These are phyloP conservation scores for Drosophila navojoa DNA, from an alignment of 1,140 invertebrate species.

Conservation along the genomic window DNA sequence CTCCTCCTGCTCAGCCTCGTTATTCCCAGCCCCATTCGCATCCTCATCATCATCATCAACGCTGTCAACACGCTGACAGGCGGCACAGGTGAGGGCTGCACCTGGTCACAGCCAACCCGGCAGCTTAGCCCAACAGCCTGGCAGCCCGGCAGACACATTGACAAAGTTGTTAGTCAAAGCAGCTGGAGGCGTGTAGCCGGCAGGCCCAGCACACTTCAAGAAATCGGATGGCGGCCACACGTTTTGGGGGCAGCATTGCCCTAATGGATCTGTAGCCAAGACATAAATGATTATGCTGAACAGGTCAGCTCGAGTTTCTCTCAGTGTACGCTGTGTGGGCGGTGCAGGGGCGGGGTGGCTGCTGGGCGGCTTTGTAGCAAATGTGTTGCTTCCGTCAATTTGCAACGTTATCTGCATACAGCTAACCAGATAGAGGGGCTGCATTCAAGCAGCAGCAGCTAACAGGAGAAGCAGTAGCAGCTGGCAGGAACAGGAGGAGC, in stretches of 20 bases:
- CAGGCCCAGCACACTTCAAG: background rate
- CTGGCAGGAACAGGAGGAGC: background rate
- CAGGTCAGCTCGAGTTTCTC: background rate
- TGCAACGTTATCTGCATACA: conserved; percentile 59
- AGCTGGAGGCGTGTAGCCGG: background rate
- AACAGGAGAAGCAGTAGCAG: background rate
- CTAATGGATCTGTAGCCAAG: background rate
- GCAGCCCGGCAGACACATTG: conserved; percentile 44
- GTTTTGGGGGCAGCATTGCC: background rate
- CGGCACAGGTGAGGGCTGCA: conserved; percentile 23
- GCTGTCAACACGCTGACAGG: conserved; percentile 75
- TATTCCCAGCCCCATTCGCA: background rate
- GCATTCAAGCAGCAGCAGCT: conserved; percentile 7
- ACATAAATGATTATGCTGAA: background rate
- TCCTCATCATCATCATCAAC: conserved; percentile 51
- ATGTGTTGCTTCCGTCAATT: conserved; percentile 77
- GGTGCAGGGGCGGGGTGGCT: background rate
- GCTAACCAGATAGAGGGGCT: conserved; percentile 23
- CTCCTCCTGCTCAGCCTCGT: conserved; percentile 12
- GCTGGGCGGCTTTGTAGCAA: conserved; percentile 22
- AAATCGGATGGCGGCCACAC: background rate
- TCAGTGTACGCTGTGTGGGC: conserved; percentile 9
- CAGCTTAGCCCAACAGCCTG: conserved; percentile 8
- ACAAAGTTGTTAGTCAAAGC: conserved; percentile 64
- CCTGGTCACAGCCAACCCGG: conserved; percentile 46